Evolutionary conservation across 2,888 invertebrate genomes (phyloP).

Genomic region (Noctua pronuba): DNA sequence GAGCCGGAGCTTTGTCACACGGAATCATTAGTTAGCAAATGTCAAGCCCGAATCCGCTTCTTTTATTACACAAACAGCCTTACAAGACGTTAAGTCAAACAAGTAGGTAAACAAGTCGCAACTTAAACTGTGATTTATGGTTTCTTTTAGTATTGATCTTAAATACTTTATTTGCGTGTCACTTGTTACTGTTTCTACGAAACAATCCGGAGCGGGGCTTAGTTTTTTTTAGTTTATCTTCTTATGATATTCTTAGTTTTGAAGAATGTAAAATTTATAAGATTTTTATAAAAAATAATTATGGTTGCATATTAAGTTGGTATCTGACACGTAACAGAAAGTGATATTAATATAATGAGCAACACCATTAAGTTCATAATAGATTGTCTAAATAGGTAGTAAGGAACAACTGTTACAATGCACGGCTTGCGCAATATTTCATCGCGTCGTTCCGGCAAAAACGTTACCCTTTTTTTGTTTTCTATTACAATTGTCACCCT

Average conservation of each 20-base stretch:
- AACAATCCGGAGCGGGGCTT: slow-evolving; percentile 11
- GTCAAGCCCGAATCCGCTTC: slow-evolving; percentile 81
- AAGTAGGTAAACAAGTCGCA: slow-evolving; percentile 82
- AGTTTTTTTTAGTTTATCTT: background rate
- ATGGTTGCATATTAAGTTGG: background rate
- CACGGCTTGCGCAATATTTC: slow-evolving; percentile 90
- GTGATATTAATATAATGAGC: slow-evolving; percentile 26
- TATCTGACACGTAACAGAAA: background rate
- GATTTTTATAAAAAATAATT: background rate
- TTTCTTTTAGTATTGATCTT: slow-evolving; percentile 44
- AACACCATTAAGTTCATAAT: slow-evolving; percentile 47
- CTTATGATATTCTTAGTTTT: background rate
- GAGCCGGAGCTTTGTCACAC: slow-evolving; percentile 80
- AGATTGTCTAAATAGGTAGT: slow-evolving; percentile 69
- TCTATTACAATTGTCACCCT: slow-evolving; percentile 90
- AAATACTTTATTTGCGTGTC: slow-evolving; percentile 74
- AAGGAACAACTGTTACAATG: slow-evolving; percentile 88
- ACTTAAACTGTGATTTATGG: slow-evolving; percentile 81
- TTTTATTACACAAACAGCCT: slow-evolving; percentile 80
- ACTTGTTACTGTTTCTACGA: slow-evolving; percentile 65
- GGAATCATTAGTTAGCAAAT: slow-evolving; percentile 87
- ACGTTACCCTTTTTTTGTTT: slow-evolving; percentile 88
- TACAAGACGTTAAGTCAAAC: slow-evolving; percentile 84
- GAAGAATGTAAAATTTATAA: background rate
- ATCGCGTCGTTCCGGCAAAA: slow-evolving; percentile 85